Percentiles rank a stretch among this genome's conserved stretches.
phyloP scores from a whole-genome alignment of 2,113 vertebrate genomes.

The Rhombomys opimus region DNA sequence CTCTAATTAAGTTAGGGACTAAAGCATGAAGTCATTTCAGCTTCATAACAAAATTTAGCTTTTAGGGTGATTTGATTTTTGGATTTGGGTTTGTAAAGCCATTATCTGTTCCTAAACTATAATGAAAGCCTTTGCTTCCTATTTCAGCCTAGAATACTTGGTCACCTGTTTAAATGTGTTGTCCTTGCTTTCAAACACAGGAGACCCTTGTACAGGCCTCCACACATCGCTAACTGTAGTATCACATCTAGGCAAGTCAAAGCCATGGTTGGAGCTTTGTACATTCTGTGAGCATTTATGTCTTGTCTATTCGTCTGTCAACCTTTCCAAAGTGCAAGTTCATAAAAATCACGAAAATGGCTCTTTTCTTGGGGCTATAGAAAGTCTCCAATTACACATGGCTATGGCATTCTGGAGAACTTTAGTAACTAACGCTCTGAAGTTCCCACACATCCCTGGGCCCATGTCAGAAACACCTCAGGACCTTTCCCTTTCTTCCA shows the following conservation, averaged over 20 bases:
- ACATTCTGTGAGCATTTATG: constrained; percentile 10
- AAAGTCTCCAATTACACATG: constrained; percentile 70
- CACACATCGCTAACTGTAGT: not conserved
- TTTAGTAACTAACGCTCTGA: constrained; percentile 66
- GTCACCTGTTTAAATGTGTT: not conserved
- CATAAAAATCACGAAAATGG: constrained; percentile 61
- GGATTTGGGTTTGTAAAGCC: constrained; percentile 25
- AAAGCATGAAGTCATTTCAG: constrained; percentile 37
- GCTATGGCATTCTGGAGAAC: constrained; percentile 64
- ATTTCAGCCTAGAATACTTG: not conserved
- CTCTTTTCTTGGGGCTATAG: not conserved
- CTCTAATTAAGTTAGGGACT: constrained; percentile 59
- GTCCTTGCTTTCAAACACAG: not conserved
- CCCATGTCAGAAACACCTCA: constrained; percentile 68
- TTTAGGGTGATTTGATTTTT: constrained; percentile 51
- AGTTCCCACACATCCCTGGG: constrained; percentile 64
- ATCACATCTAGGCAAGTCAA: constrained; percentile 1
- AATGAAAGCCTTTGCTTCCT: constrained; percentile 20
- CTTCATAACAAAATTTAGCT: constrained; percentile 47
- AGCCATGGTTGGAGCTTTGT: not conserved
- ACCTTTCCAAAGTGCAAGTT: constrained; percentile 24
- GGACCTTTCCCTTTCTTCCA: constrained; percentile 67
- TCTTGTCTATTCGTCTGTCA: constrained; percentile 51
- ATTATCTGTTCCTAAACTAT: not conserved
- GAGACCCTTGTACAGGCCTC: not conserved